phyloP scores from a whole-genome alignment of 2,113 vertebrate genomes.

The Engraulis encrasicolus region DNA sequence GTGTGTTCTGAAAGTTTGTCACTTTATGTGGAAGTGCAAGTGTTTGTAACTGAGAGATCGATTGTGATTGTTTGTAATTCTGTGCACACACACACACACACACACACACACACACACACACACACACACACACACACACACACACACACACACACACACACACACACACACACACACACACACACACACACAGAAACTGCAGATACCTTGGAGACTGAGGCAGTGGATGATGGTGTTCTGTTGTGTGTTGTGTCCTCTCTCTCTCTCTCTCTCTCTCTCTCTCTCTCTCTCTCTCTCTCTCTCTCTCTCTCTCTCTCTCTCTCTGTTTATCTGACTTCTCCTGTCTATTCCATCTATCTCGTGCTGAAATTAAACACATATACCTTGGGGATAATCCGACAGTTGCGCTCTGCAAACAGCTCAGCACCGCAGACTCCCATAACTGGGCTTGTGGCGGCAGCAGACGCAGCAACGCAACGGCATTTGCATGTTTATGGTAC shows the following conservation, averaged over 20 bases:
- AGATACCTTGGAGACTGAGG: conserved; percentile 23
- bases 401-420: too few species aligned
- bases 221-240: conserved; percentile 25
- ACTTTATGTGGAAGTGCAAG: too few species aligned
- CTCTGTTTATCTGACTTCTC: background rate
- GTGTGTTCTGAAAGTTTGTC: too few species aligned
- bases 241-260: conserved; percentile 38
- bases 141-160: conserved; percentile 5
- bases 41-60: too few species aligned
- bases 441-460: too few species aligned
- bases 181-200: background rate
- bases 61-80: too few species aligned
- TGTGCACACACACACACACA: background rate
- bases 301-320: background rate
- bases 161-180: background rate
- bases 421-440: too few species aligned
- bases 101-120: background rate
- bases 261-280: conserved; percentile 51
- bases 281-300: too few species aligned
- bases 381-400: too few species aligned
- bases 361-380: too few species aligned
- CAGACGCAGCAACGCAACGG: too few species aligned
- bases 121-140: background rate
- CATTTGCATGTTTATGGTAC: background rate
- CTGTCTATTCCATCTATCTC: too few species aligned